Evolutionary conservation across 1,140 invertebrate species (phyloP).

Genomic region (Micrasema minimum): DNA sequence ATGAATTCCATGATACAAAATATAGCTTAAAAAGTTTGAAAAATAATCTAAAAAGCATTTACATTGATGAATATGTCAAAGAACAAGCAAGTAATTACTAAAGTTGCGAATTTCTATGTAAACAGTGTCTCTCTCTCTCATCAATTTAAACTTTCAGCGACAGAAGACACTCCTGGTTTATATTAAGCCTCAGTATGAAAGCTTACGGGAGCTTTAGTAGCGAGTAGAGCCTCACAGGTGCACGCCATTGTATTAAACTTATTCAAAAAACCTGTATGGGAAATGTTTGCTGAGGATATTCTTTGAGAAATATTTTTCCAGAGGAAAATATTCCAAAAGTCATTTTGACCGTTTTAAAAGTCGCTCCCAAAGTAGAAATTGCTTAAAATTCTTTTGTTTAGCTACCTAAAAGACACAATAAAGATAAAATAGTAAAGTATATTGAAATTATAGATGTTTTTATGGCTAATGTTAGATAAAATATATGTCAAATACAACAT

Average conservation of each 20-base stretch:
- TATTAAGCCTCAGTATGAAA: slow-evolving; percentile 7
- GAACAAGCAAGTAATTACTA: slow-evolving; percentile 18
- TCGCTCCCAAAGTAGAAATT: too few species aligned
- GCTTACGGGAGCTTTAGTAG: slow-evolving; percentile 3
- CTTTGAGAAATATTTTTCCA: slow-evolving; percentile 15
- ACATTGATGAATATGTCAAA: slow-evolving; percentile 3
- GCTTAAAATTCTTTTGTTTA: too few species aligned
- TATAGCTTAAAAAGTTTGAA: too few species aligned
- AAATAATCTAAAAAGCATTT: slow-evolving; percentile 7
- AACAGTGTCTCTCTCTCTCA: slow-evolving; percentile 25
- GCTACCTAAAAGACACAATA: too few species aligned
- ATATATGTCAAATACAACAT: too few species aligned
- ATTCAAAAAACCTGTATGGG: slow-evolving; percentile 19
- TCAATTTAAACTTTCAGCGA: slow-evolving; percentile 39
- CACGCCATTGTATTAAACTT: slow-evolving; percentile 26
- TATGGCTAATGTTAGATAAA: too few species aligned
- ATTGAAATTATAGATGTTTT: too few species aligned
- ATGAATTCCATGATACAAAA: too few species aligned
- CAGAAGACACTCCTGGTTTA: slow-evolving; percentile 21
- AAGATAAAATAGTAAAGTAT: too few species aligned
- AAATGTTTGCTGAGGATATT: slow-evolving; percentile 9
- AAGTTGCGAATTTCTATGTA: slow-evolving; percentile 32
- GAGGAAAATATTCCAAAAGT: too few species aligned
- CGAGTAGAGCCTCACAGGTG: slow-evolving; percentile 12
- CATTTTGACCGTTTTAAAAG: too few species aligned